Evolutionary conservation across 2,797 vertebrate genomes (phyloP).

Genomic region (Yasuhikotakia modesta): DNA sequence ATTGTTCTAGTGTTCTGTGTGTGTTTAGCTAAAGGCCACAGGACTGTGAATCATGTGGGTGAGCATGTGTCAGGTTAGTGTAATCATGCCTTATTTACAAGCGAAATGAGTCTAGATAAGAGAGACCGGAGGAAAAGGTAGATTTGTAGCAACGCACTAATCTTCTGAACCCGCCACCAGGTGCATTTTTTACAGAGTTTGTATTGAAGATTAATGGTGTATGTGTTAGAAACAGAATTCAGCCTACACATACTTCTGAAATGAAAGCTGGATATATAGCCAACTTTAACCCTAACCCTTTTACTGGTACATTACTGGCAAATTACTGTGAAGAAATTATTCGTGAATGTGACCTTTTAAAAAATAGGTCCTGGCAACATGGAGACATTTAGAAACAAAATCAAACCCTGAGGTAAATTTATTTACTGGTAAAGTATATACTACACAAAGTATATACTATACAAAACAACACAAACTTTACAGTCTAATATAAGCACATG

Average conservation of each 20-base stretch:
- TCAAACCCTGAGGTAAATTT: too few species aligned
- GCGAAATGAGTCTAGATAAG: slow-evolving; percentile 6
- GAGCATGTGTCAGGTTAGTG: not conserved
- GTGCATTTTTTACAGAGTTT: not conserved
- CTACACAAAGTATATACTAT: too few species aligned
- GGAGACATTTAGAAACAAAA: too few species aligned
- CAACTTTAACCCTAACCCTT: too few species aligned
- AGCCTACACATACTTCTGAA: not conserved
- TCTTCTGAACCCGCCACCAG: not conserved
- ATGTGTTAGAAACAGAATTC: not conserved
- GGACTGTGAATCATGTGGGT: not conserved
- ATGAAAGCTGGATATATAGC: too few species aligned
- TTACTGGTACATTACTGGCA: too few species aligned
- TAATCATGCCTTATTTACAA: slow-evolving; percentile 10
- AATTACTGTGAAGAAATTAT: too few species aligned
- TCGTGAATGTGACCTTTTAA: too few species aligned
- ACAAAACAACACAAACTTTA: too few species aligned
- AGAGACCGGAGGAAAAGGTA: slow-evolving; percentile 17
- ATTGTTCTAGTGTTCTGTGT: not conserved
- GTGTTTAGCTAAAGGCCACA: slow-evolving; percentile 9
- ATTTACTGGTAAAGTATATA: too few species aligned
- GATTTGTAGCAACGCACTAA: not conserved
- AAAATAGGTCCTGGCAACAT: too few species aligned
- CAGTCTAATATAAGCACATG: too few species aligned
- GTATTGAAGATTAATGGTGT: not conserved